Base-by-base conservation (phyloP, 2,797 vertebrate species). In the Bradypus variegatus region DNA sequence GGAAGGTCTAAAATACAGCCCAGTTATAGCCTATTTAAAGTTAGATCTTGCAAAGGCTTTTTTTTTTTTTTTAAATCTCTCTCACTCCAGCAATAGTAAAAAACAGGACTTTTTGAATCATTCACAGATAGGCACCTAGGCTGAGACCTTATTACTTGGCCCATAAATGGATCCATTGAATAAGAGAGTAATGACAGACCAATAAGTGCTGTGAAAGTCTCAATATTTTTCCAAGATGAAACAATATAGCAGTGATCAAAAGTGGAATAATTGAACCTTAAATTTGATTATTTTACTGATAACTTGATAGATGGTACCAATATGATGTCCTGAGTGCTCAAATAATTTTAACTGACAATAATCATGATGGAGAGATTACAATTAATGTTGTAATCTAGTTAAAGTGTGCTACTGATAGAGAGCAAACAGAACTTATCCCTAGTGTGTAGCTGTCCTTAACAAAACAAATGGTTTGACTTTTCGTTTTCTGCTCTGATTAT, bases 381-480 rank as follows among this genome's bases (percentile, higher is more conserved):
- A 80, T 91, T 53, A 75, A 87, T 88, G 75, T 90, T 93, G 90
- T 86, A 78, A 80, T 58, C 21, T 93, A 72, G 41, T 85, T 83
- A 53, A 91, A 90, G 21, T 65, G 8, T 41, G 60, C 27, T 87
- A 50, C 38, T 67, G 75, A 92, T 33, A 58, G 45, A 33, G 8
- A 79, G 77, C 60, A 92, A 92, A 85, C 12, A 94, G 78, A 91
- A 55, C 23, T 92, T 87, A 73, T 85, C 65, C 77, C 36, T 90
- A 53, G 33, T 60, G 33, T 82, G n/a, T 70, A 82, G 78, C 70
- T 41, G 41, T 27, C 14, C 88, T 93, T 90, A 65, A 84, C 73
- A 92, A 94, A 91, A n/a, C 4, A 90, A 81, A 87, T 82, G 50
- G 31, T 85, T 75, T 93, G 72, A 53, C 60, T 93, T 90, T 93